Conservation (phyloP, 2,797 vertebrate genomes). For the Pseudomugil gertrudae region DNA sequence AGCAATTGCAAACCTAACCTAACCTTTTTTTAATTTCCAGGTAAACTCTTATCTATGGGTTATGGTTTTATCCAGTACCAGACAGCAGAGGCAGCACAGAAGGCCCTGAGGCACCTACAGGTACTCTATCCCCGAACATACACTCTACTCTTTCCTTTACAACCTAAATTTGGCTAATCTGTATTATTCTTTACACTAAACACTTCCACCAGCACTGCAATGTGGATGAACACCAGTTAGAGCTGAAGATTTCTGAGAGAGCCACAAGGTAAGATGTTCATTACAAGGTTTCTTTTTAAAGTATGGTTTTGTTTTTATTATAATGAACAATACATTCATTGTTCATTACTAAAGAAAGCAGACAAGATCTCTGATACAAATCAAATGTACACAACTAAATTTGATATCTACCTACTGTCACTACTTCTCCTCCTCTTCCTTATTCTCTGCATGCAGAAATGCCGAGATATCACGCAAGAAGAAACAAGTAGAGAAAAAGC, state of each 20-base stretch:
- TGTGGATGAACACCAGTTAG: slow-evolving; percentile 90
- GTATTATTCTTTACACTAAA: slow-evolving; percentile 11
- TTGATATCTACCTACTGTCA: not conserved
- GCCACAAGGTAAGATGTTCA: slow-evolving; percentile 85
- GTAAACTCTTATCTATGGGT: slow-evolving; percentile 91
- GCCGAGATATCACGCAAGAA: slow-evolving; percentile 75
- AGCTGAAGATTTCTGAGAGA: slow-evolving; percentile 92
- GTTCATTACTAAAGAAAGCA: not conserved
- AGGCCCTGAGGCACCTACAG: slow-evolving; percentile 91
- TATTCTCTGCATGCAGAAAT: slow-evolving; percentile 70
- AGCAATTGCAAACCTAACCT: not conserved
- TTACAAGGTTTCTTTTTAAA: not conserved
- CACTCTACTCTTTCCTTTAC: not conserved
- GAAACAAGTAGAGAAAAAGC: slow-evolving; percentile 88
- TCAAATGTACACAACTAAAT: not conserved
- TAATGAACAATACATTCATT: not conserved
- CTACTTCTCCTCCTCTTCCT: not conserved
- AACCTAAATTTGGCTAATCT: slow-evolving; percentile 12
- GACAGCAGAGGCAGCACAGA: slow-evolving; percentile 90
- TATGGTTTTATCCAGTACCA: slow-evolving; percentile 95
- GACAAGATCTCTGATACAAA: not conserved
- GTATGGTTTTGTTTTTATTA: not conserved
- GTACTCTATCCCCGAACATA: slow-evolving; percentile 65
- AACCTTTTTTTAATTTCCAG: slow-evolving; percentile 70
- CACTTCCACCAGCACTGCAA: slow-evolving; percentile 81